Evolutionary conservation across 2,888 invertebrate species (phyloP).

Genomic region (Clistopyga incitator): DNA sequence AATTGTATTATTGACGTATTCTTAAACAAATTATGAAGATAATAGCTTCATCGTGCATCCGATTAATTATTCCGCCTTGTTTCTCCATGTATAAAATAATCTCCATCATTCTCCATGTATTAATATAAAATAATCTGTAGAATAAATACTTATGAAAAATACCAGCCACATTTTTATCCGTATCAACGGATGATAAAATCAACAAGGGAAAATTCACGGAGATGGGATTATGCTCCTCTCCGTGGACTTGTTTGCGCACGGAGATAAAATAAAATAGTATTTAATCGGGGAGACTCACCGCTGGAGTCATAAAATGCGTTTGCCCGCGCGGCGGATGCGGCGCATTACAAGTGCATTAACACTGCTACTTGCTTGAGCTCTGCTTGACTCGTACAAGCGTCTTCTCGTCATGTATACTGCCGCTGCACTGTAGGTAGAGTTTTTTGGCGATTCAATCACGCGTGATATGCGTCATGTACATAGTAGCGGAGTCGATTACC

Average conservation of each 20-base stretch:
- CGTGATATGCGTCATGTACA: neutral
- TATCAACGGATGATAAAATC: neutral
- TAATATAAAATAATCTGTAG: neutral
- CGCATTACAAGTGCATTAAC: slow-evolving; percentile 58
- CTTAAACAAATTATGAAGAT: neutral
- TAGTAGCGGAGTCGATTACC: neutral
- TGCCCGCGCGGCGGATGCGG: slow-evolving; percentile 49
- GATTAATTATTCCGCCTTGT: too few species aligned
- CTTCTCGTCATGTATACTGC: slow-evolving; percentile 3
- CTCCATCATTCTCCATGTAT: too few species aligned
- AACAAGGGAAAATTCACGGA: neutral
- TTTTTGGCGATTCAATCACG: slow-evolving; percentile 26
- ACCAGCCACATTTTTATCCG: neutral
- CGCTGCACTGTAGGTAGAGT: neutral
- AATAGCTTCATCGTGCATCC: neutral
- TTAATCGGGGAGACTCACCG: slow-evolving; percentile 25
- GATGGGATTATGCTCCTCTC: slow-evolving; percentile 19
- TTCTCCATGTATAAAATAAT: too few species aligned
- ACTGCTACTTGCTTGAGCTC: slow-evolving; percentile 13
- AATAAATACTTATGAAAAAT: neutral
- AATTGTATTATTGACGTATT: neutral
- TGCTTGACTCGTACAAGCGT: slow-evolving; percentile 14
- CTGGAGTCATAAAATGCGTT: slow-evolving; percentile 40
- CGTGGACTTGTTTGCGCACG: slow-evolving; percentile 37
- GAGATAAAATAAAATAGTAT: slow-evolving; percentile 31